Conservation (phyloP, 2,113 vertebrate genomes). For the Bostrychus sinensis region DNA sequence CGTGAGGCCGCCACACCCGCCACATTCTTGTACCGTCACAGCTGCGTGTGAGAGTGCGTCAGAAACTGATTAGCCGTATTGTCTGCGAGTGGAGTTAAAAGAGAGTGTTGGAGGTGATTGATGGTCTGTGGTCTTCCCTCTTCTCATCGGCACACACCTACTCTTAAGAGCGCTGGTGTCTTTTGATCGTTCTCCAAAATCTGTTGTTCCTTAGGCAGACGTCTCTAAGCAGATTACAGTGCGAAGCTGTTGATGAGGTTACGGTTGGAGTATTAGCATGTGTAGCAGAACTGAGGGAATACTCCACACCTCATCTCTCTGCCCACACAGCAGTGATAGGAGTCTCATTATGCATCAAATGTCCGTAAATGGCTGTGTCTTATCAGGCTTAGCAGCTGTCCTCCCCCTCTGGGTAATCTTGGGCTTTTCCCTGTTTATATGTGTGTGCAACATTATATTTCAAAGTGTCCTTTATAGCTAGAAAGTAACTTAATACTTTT, state of each 20-base stretch:
- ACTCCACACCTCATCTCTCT: slow-evolving; percentile 64
- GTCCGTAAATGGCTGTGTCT: slow-evolving; percentile 66
- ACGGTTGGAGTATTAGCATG: slow-evolving; percentile 55
- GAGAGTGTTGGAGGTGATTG: slow-evolving; percentile 10
- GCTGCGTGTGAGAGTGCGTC: slow-evolving; percentile 1
- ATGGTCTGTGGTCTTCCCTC: slow-evolving; percentile 13
- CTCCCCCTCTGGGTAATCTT: slow-evolving; percentile 52
- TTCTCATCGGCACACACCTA: slow-evolving; percentile 30
- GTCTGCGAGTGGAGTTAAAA: no score
- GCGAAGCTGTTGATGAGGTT: slow-evolving; percentile 59
- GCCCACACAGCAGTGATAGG: slow-evolving; percentile 76
- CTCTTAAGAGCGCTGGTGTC: background rate
- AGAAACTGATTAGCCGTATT: background rate
- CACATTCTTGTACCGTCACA: background rate
- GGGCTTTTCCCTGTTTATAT: slow-evolving; percentile 20
- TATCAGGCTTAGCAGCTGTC: slow-evolving; percentile 70
- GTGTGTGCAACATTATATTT: slow-evolving; percentile 5
- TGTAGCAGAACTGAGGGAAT: no score
- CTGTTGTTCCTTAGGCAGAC: slow-evolving; percentile 33
- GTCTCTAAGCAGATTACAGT: slow-evolving; percentile 39
- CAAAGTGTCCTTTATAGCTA: slow-evolving; percentile 12
- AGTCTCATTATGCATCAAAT: slow-evolving; percentile 74
- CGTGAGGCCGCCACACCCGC: no score
- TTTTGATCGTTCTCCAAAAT: no score
- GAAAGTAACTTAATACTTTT: no score